Evolutionary conservation across 2,113 vertebrate species (phyloP).

Genomic region (Rattus rattus): DNA sequence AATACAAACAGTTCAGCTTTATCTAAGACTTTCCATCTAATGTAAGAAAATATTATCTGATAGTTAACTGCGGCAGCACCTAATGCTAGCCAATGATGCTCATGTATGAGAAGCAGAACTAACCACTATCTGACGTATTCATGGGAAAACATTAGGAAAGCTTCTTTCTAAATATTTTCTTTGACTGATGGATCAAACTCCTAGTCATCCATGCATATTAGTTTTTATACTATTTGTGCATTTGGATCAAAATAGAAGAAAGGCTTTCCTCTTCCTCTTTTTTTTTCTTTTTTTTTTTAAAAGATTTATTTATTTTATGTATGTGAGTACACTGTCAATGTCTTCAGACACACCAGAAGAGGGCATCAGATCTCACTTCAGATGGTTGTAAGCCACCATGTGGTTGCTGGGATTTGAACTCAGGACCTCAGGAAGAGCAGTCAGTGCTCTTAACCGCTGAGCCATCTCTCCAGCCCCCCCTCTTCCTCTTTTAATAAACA

Average conservation of each 20-base stretch:
- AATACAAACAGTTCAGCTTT: neutral
- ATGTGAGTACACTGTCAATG: too few relatives aligned
- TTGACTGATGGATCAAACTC: neutral
- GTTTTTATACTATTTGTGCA: neutral
- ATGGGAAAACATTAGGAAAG: neutral
- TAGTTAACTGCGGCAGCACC: neutral
- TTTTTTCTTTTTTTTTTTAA: too few relatives aligned
- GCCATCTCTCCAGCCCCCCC: too few relatives aligned
- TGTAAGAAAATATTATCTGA: neutral
- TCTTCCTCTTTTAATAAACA: neutral
- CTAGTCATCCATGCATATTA: neutral
- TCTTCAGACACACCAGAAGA: too few relatives aligned
- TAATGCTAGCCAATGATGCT: conserved; percentile 7
- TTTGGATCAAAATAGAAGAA: too few relatives aligned
- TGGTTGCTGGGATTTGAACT: too few relatives aligned
- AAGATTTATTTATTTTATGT: too few relatives aligned
- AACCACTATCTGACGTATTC: conserved; percentile 8
- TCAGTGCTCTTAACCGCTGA: too few relatives aligned
- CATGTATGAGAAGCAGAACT: neutral
- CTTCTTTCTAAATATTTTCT: neutral
- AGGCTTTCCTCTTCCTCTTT: neutral
- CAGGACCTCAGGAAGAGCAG: too few relatives aligned
- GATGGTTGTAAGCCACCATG: too few relatives aligned
- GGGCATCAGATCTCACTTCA: too few relatives aligned
- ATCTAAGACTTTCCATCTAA: neutral